Base-by-base conservation (phyloP, 2,113 vertebrate species). In the crab-eating macaque (Macaca fascicularis) region DNA sequence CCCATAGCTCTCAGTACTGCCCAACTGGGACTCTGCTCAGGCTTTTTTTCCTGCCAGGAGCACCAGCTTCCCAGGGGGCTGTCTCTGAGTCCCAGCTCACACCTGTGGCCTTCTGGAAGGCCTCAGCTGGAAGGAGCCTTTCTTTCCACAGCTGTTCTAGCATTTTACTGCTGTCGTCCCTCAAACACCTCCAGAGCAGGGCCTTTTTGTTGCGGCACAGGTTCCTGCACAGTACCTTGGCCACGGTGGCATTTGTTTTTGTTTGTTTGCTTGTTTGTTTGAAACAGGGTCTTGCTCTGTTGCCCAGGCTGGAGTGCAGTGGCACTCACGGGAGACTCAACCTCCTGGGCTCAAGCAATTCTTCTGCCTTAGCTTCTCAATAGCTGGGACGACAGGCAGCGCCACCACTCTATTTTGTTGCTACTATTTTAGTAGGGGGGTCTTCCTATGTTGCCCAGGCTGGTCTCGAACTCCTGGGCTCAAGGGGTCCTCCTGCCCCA, bases 1-100 rank as follows among this genome's bases (percentile, higher is more conserved):
- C 4, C 35, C 57, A 32, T 20, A 13, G 61, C 12, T 64, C 27
- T 30, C 61, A 64, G 27, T 64, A 30, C 61, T 64, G 61, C 27
- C 61, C 61, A 64, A 32, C 61, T 5, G 0, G 12, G 30, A 32
- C 32, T 69, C 32, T 69, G 32, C 67, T 35, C 14, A n/a, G 67
- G 43, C 20, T 64, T 61, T 38, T 83, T 40, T 78, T n/a, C 2
- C 9, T 2, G 2, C 25, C n/a, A 6, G 48, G 11, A 22, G 19
- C 0, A 0, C 70, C 22, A 59, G 67, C 14, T 43, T 76, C 59
- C 30, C 12, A 3, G 50, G 30, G 8, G n/a, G 10, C 64, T 48
- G 64, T 52, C 79, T 61, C 45, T 2, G 50, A 13, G n/a, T 43
- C 32, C 40, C 4, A 2, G 27, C 48, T 81, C n/a, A 35, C 3